Conservation (phyloP, 1,140 invertebrate genomes). For the Drosophila sp. region DNA sequence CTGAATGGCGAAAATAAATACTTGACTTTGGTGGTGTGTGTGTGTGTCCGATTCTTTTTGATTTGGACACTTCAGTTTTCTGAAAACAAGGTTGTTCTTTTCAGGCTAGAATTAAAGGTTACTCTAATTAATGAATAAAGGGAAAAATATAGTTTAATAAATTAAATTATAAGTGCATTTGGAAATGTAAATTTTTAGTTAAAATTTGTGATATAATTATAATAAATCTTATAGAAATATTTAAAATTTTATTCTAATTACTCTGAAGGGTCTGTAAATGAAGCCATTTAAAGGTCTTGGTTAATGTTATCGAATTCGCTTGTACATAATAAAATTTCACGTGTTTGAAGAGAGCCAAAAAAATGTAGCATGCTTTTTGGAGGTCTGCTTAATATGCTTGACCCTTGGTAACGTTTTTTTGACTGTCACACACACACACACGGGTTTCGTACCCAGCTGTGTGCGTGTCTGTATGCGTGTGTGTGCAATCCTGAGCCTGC, state of each 20-base stretch:
- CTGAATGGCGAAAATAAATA: slow-evolving; percentile 1
- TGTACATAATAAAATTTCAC: background rate
- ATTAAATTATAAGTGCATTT: too few species aligned
- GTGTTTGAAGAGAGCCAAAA: background rate
- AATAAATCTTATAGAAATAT: too few species aligned
- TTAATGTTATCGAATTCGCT: too few species aligned
- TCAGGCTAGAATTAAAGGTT: background rate
- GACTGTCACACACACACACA: slow-evolving; percentile 24
- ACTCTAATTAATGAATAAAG: background rate
- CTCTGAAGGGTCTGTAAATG: too few species aligned
- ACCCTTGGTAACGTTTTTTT: slow-evolving; percentile 45
- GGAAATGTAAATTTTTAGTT: too few species aligned
- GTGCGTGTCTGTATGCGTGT: background rate
- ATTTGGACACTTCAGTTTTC: slow-evolving; percentile 1
- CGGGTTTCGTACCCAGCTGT: slow-evolving; percentile 26
- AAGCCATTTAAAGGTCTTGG: too few species aligned
- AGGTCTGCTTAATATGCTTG: slow-evolving; percentile 53
- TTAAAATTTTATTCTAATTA: too few species aligned
- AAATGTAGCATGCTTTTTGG: slow-evolving; percentile 56
- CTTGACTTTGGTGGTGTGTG: slow-evolving; percentile 13
- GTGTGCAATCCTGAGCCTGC: slow-evolving; percentile 37
- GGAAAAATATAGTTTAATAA: background rate
- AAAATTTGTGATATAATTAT: too few species aligned
- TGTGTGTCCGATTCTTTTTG: background rate
- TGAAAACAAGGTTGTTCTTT: background rate